A percentile compares a stretch with the other conserved stretches of the same genome.
phyloP scores from a whole-genome alignment of 2,113 vertebrate species.

The Alligator mississippiensis region DNA sequence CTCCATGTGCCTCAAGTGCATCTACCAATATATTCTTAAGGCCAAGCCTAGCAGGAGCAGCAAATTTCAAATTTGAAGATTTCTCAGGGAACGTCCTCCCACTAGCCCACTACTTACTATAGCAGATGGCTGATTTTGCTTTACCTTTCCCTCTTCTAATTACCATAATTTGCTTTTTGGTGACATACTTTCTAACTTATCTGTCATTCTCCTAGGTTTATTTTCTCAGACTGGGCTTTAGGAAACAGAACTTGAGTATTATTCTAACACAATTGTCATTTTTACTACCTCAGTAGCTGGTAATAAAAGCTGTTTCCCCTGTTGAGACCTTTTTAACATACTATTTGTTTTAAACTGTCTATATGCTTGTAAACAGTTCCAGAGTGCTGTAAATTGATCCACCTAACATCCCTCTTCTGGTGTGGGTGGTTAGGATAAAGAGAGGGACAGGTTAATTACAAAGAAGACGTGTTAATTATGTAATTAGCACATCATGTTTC shows the following conservation, averaged over 20 bases:
- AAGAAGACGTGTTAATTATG: constrained; percentile 51
- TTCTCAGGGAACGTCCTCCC: not conserved
- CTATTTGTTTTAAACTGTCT: constrained; percentile 33
- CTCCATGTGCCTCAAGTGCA: not conserved
- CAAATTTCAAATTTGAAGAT: not conserved
- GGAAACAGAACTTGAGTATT: not conserved
- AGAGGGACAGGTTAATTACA: constrained; percentile 36
- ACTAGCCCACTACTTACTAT: not conserved
- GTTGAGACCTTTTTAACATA: not conserved
- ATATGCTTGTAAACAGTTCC: constrained; percentile 27
- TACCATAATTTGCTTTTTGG: not conserved
- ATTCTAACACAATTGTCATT: not conserved
- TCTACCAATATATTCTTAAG: not conserved
- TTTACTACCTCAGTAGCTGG: not conserved
- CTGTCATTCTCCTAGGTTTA: rapidly evolving
- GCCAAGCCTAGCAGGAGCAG: not conserved
- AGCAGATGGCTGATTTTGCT: not conserved
- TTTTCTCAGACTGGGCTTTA: not conserved
- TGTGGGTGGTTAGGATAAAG: not conserved
- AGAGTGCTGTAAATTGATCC: constrained; percentile 44
- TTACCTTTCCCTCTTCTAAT: not conserved
- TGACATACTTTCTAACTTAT: not conserved
- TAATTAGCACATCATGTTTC: constrained; percentile 58
- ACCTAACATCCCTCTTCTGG: constrained; percentile 1
- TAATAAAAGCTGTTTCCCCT: not conserved